Conservation (phyloP, 2,113 vertebrate species). For the Takifugu bimaculatus region DNA sequence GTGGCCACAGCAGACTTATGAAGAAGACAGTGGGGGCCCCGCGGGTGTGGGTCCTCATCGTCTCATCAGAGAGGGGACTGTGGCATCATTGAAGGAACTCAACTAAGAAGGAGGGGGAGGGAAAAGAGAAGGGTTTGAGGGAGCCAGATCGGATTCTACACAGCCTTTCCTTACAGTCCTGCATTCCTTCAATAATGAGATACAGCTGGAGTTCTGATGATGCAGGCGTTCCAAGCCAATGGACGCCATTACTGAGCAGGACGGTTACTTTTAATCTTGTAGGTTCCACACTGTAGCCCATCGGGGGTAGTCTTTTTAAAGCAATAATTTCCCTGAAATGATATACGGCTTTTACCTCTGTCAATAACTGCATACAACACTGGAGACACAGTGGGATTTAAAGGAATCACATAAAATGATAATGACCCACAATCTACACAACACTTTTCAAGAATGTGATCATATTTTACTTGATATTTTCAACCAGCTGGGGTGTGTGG, state of each 20-base stretch:
- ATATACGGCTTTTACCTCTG: too few relatives aligned
- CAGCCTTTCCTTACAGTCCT: conserved; percentile 39
- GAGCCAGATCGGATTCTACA: conserved; percentile 38
- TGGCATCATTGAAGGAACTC: conserved; percentile 79
- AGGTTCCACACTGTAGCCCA: too few relatives aligned
- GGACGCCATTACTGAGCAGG: conserved; percentile 17
- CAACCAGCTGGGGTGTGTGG: too few relatives aligned
- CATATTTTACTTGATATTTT: too few relatives aligned
- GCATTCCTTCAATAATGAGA: conserved; percentile 73
- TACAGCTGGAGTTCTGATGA: conserved; percentile 67
- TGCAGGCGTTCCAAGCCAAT: conserved; percentile 46
- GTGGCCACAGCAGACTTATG: conserved; percentile 81
- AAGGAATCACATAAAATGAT: too few relatives aligned
- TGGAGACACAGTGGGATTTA: too few relatives aligned
- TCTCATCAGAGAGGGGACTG: conserved; percentile 85
- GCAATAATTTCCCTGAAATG: too few relatives aligned
- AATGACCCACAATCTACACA: too few relatives aligned
- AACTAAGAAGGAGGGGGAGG: conserved; percentile 40
- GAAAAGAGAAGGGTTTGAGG: conserved; percentile 11
- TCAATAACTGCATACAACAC: too few relatives aligned
- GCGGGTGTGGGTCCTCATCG: conserved; percentile 93
- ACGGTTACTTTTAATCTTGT: not conserved
- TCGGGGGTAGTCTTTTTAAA: too few relatives aligned
- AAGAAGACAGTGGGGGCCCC: conserved; percentile 96
- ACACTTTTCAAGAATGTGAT: too few relatives aligned